Conservation (phyloP, 1,140 invertebrate genomes). For the Sarcophaga peregrina region DNA sequence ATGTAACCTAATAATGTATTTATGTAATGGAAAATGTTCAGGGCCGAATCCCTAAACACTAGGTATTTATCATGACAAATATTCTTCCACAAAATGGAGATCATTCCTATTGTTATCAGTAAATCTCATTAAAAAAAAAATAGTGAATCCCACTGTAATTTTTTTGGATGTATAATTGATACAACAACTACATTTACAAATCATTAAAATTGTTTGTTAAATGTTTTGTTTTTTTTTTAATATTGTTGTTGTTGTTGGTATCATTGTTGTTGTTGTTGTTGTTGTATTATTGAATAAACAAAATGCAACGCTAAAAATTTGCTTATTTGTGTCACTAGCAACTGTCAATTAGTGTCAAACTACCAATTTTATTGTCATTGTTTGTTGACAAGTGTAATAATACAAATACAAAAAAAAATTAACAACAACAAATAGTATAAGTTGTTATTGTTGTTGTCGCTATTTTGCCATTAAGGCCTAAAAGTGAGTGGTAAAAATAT, state of each 20-base stretch:
- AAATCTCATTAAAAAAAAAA: too few relatives aligned
- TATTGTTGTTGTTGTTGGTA: neutral
- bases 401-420: constrained; percentile 7
- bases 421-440: neutral
- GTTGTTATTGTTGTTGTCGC: neutral
- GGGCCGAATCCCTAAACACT: too few relatives aligned
- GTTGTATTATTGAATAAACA: constrained; percentile 32
- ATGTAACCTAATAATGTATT: too few relatives aligned
- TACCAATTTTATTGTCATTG: constrained; percentile 47
- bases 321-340: constrained; percentile 48
- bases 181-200: neutral
- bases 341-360: constrained; percentile 49
- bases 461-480: neutral
- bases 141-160: too few relatives aligned
- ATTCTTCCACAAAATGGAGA: too few relatives aligned
- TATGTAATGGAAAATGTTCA: too few relatives aligned
- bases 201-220: neutral
- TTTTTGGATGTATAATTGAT: too few relatives aligned
- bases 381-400: constrained; percentile 43
- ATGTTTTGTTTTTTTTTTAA: constrained; percentile 12
- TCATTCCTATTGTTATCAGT: too few relatives aligned
- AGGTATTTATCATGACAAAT: too few relatives aligned
- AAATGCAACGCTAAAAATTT: constrained; percentile 28
- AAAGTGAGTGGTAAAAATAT: constrained; percentile 25
- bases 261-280: constrained; percentile 32